Evolutionary conservation across 2,888 invertebrate species (phyloP), one percentile per base, ranked within the genome.

Genomic region (Kryphioiulus occultus): DNA sequence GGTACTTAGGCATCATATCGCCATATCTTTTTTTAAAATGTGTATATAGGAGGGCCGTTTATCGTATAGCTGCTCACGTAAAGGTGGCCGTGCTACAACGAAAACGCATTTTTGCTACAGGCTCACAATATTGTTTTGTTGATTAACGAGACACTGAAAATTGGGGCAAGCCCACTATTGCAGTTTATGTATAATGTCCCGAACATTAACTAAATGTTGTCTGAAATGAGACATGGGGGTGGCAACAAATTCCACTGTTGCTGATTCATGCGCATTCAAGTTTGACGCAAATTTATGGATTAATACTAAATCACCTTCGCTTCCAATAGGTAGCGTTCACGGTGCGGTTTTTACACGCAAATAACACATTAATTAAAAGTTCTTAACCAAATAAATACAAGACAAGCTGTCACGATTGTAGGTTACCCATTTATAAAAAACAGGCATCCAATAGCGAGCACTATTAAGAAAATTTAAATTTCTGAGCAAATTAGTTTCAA

Each of bases 161-260:
- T 59, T 59, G 19, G 59, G 59, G 0, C n/a, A 59, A 22, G n/a
- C 59, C 59, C 59, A 59, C 59, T 22, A 9, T 9, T 22, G 22
- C n/a, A 59, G 7, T 59, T 59, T 59, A 59, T 59, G 22, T n/a
- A n/a, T 59, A 19, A 22, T 59, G 59, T 59, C 59, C 59, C 22
- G n/a, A 59, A 22, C 59, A n/a, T 59, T 59, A 59, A 59, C 59
- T 59, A 59, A 59, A 22, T 59, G 59, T 59, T 59, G 59, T 59
- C 59, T 59, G 59, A 22, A 59, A 59, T n/a, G 59, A 59, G 22
- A 59, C 59, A 59, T 10, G 59, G 59, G 59, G n/a, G 59, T 22
- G 59, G 59, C 22, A 0, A n/a, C 59, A 59, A 59, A 59, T 59
- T 22, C 59, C 59, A 22, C 19, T 22, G 59, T 59, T 59, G 19